Base-by-base conservation (phyloP, 2,113 vertebrate genomes). In the Brachypodius melanocephalos region DNA sequence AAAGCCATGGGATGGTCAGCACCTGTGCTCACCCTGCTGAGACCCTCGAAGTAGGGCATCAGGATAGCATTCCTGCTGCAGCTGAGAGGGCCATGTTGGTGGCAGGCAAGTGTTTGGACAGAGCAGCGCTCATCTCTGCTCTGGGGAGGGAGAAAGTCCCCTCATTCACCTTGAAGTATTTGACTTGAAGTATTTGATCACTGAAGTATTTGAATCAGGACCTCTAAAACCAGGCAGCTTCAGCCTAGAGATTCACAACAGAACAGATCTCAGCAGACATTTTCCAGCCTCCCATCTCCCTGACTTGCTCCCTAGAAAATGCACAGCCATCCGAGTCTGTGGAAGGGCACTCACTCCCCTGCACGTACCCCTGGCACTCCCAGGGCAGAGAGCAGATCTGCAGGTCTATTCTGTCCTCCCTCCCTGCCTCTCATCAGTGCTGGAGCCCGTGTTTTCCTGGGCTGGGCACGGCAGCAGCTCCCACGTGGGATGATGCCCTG, bases 11-110 rank as follows among this genome's bases (percentile, higher is more conserved):
- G 9, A 29, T 86, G 68, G 28, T 25, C 21, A 32, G 25, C 3
- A 15, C 4, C 25, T 0, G 0, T 51, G n/a, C 9, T 48, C 2
- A 8, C 14, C 38, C 36, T 6, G 1, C 34, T 34, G 5, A 8
- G 3, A 68, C 12, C 52, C 54, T 49, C 2, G 0, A 32, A 38
- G 18, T 0, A 14, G 16, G 17, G 42, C 16, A 48, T 77, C 0
- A 2, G 51, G 42, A 52, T 3, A 48, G n/a, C 22, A 32, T 5
- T 9, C 20, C 68, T 77, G 58, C 24, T 57, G 45, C 45, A 87
- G 2, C 22, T 3, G 1, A 26, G 62, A 71, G 25, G 46, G 28
- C 11, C 38, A 16, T 1, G 2, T 4, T 54, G 28, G 45, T 55
- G 9, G 2, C 40, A n/a, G 21, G 34, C 14, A 20, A 16, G 45